phyloP scores from a whole-genome alignment of 2,888 invertebrate genomes.

The Galerucella calmariensis region DNA sequence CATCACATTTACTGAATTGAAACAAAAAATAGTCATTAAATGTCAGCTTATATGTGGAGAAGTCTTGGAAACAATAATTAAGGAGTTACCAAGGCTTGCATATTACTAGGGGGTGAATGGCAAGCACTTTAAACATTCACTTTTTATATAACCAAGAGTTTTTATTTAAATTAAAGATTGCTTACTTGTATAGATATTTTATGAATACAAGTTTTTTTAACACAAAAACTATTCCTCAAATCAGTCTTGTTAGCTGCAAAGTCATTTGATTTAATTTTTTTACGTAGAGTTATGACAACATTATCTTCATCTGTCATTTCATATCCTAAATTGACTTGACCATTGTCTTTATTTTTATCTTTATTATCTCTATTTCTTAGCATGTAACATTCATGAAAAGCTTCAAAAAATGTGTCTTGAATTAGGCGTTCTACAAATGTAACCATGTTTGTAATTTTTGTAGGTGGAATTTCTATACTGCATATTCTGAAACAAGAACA shows the following conservation, averaged over 20 bases:
- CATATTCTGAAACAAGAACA: constrained; percentile 45
- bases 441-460: constrained; percentile 58
- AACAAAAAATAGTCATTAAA: no score
- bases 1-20: no score
- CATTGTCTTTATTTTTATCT: constrained; percentile 40
- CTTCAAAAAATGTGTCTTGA: constrained; percentile 61
- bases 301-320: constrained; percentile 53
- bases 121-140: no score
- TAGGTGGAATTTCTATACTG: constrained; percentile 53
- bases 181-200: constrained; percentile 49
- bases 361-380: constrained; percentile 25
- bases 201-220: constrained; percentile 43
- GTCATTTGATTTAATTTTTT: constrained; percentile 39
- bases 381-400: constrained; percentile 60
- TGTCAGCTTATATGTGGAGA: no score
- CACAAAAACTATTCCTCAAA: constrained; percentile 22
- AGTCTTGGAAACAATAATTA: no score
- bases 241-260: constrained; percentile 23
- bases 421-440: constrained; percentile 61
- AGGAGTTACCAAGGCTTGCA: no score
- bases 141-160: constrained; percentile 20
- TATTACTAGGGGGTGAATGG: no score
- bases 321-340: constrained; percentile 58
- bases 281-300: constrained; percentile 46
- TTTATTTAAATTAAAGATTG: constrained; percentile 4